Evolutionary conservation across 2,888 invertebrate species (phyloP), one percentile per base, ranked within the genome.

Genomic region (Dinocampus coccinellae): DNA sequence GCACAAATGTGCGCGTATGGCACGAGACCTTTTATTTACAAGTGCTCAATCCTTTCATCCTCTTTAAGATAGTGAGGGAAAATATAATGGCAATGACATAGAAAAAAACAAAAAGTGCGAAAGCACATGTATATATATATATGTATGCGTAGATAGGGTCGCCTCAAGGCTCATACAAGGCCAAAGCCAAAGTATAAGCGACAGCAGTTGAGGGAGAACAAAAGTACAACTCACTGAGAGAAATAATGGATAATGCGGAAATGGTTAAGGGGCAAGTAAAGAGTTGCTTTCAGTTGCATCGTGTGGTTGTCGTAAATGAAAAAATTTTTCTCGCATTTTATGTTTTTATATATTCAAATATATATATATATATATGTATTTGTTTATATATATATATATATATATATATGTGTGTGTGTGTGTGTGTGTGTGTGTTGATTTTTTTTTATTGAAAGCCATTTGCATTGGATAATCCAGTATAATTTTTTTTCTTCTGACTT

Each of bases 1-100:
- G n/a, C n/a, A 76, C 73, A 77, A 77, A 77, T 75, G 65, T 60
- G 29, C n/a, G 39, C 39, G 67, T 53, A 39, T 39, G 61, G 62
- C 66, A 69, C 70, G 69, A 72, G 72, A 69, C 70, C 72, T 72
- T 69, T 66, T 67, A 63, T 72, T 60, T 22, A 57, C 47, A 67
- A 55, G 69, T 69, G 65, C 55, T 47, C 47, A 20, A 52, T 69
- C 71, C 73, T 70, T 75, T 71, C 69, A 65, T 63, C 73, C 73
- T 70, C 63, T 62, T 24, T 47, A 47, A 3, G n/a, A 20, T 7
- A 47, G n/a, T 16, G 16, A 16, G 53, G 29, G 29, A 29, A 7
- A 29, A 29, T 3, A 29, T 4, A 29, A 29, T 4, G 29, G 7
- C 3, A 29, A 29, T 29, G 29, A 29, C 3, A 29, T 3, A 60